Percentiles rank a stretch among this genome's conserved stretches.
Evolutionary conservation across 2,113 vertebrate species (phyloP).

Genomic region (Hyla sarda): DNA sequence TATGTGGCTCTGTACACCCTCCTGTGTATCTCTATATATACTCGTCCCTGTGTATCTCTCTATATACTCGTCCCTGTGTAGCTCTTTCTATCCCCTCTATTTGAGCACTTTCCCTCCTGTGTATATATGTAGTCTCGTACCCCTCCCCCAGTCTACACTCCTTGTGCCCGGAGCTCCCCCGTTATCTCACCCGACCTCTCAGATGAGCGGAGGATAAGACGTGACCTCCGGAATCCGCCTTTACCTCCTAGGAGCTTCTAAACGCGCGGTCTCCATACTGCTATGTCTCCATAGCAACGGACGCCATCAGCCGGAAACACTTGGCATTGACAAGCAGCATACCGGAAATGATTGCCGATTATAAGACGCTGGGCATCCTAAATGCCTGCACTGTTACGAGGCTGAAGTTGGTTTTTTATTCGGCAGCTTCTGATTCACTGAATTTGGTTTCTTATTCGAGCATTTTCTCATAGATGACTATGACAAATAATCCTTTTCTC

Average conservation of each 20-base stretch:
- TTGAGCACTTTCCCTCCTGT: too few relatives aligned
- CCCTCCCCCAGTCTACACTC: too few relatives aligned
- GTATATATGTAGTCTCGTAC: too few relatives aligned
- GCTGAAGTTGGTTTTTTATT: too few relatives aligned
- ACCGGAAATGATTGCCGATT: neutral
- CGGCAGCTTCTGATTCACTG: too few relatives aligned
- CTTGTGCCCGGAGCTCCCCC: too few relatives aligned
- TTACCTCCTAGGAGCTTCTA: neutral
- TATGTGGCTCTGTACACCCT: too few relatives aligned
- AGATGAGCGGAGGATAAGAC: neutral
- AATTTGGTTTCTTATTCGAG: too few relatives aligned
- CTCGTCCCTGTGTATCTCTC: neutral
- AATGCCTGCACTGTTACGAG: too few relatives aligned
- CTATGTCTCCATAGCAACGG: constrained; percentile 34
- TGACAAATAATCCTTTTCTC: too few relatives aligned
- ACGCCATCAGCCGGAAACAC: constrained; percentile 37
- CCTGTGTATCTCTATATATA: neutral
- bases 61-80: neutral
- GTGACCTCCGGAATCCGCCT: neutral
- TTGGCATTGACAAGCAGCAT: neutral
- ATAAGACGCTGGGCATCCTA: neutral
- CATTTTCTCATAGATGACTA: too few relatives aligned
- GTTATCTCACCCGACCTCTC: too few relatives aligned
- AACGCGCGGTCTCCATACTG: neutral
- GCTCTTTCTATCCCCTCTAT: neutral